A percentile compares a stretch with the other conserved stretches of the same genome.
Conservation (phyloP, 2,797 vertebrate species). For the Crenuchus spilurus region DNA sequence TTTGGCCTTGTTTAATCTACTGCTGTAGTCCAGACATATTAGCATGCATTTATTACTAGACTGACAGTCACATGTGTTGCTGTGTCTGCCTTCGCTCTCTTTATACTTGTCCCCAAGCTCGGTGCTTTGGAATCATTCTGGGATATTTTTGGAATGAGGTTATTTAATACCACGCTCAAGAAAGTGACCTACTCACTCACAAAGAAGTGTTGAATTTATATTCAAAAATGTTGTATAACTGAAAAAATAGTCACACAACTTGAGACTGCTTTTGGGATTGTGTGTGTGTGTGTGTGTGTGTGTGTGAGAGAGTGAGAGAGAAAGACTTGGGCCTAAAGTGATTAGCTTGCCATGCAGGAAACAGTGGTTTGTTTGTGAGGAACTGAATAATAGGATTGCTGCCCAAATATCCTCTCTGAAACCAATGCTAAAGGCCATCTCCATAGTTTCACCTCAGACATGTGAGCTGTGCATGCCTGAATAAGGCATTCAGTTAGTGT, state of each 20-base stretch:
- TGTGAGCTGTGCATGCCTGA: background rate
- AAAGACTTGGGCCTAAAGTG: background rate
- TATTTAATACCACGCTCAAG: constrained; percentile 48
- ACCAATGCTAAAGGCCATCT: background rate
- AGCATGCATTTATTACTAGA: constrained; percentile 47
- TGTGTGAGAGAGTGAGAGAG: too few species aligned
- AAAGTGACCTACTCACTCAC: background rate
- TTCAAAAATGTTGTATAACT: background rate
- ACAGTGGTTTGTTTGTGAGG: background rate
- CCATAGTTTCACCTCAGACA: background rate
- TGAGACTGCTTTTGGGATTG: background rate
- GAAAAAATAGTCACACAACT: background rate
- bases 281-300: too few species aligned
- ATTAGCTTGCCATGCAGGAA: background rate
- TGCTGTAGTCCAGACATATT: constrained; percentile 7
- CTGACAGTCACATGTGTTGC: constrained; percentile 70
- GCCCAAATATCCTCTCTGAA: background rate
- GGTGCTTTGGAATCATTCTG: constrained; percentile 2
- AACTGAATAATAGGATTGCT: background rate
- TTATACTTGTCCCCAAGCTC: constrained; percentile 39
- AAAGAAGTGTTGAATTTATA: background rate
- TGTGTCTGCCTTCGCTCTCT: constrained; percentile 3
- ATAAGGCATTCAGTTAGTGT: background rate
- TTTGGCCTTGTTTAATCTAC: background rate
- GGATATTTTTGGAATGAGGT: constrained; percentile 64